A percentile compares a stretch with the other conserved stretches of the same genome.
phyloP scores from a whole-genome alignment of 2,113 vertebrate species.

The Manacus vitellinus region DNA sequence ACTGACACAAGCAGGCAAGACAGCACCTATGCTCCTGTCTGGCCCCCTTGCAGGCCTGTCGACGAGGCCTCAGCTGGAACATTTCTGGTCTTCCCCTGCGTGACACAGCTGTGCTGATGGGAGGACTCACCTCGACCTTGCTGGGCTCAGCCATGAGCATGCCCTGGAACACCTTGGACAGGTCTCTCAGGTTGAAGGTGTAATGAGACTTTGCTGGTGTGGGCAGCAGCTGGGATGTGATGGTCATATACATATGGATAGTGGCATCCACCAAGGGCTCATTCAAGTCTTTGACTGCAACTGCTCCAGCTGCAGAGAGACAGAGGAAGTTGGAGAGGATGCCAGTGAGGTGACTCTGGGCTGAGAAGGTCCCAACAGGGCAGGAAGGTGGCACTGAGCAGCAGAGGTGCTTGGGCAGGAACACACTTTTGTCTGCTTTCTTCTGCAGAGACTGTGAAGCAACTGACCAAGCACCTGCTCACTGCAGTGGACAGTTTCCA shows the following conservation, averaged over 20 bases:
- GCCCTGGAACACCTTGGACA: conserved; percentile 95
- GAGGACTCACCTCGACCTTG: conserved; percentile 77
- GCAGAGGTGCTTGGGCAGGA: background rate
- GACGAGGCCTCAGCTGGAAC: background rate
- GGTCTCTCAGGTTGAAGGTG: conserved; percentile 91
- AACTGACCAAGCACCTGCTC: background rate
- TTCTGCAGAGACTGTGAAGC: background rate
- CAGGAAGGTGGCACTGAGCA: background rate
- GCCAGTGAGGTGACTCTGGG: background rate
- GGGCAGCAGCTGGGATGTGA: conserved; percentile 89
- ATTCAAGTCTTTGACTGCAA: conserved; percentile 72
- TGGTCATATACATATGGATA: conserved; percentile 79
- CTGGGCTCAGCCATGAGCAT: conserved; percentile 87
- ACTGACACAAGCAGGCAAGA: background rate
- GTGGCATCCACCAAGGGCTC: conserved; percentile 84
- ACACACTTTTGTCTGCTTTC: background rate
- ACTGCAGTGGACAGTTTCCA: background rate
- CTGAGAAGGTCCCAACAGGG: background rate
- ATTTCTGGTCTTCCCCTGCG: background rate
- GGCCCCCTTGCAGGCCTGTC: background rate
- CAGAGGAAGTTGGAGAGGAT: background rate
- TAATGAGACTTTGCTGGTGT: conserved; percentile 93
- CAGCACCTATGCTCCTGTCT: background rate
- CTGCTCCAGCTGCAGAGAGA: conserved; percentile 69
- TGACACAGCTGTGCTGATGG: background rate